Evolutionary conservation across 2,888 invertebrate genomes (phyloP).

Genomic region (Macaria liturata): DNA sequence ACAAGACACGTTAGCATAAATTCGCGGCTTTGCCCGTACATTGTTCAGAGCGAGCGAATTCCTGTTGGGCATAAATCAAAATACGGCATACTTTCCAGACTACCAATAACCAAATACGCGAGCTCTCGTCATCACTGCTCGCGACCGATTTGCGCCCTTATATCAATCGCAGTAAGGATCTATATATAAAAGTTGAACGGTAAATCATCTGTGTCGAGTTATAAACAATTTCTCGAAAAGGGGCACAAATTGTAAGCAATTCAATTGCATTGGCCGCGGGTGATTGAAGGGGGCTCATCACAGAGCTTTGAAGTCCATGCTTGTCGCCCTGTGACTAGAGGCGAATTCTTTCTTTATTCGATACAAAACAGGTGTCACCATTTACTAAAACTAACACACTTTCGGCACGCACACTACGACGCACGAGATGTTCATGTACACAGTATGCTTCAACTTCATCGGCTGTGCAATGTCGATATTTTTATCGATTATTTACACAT

Average conservation of each 20-base stretch:
- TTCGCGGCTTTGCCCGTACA: conserved; percentile 32
- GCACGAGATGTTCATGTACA: no score
- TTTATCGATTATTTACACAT: no score
- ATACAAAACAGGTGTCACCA: no score
- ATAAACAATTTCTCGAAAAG: conserved; percentile 60
- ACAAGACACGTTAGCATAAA: conserved; percentile 41
- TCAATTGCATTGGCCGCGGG: conserved; percentile 52
- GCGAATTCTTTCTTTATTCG: no score
- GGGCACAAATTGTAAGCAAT: conserved; percentile 60
- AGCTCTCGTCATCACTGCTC: conserved; percentile 1
- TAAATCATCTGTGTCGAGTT: conserved; percentile 36
- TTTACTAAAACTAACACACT: no score
- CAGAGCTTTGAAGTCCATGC: no score
- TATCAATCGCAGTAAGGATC: conserved; percentile 2
- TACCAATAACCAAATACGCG: conserved; percentile 23
- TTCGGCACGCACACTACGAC: no score
- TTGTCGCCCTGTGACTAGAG: no score
- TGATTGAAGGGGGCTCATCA: conserved; percentile 18
- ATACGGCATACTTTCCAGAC: conserved; percentile 29
- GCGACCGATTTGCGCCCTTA: conserved; percentile 28
- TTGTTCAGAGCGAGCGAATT: conserved; percentile 31
- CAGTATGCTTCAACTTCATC: no score
- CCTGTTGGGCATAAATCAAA: conserved; percentile 32
- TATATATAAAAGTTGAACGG: conserved; percentile 4
- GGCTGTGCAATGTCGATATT: no score